Conservation (phyloP, 2,797 vertebrate genomes). For the Arctocebus calabarensis region DNA sequence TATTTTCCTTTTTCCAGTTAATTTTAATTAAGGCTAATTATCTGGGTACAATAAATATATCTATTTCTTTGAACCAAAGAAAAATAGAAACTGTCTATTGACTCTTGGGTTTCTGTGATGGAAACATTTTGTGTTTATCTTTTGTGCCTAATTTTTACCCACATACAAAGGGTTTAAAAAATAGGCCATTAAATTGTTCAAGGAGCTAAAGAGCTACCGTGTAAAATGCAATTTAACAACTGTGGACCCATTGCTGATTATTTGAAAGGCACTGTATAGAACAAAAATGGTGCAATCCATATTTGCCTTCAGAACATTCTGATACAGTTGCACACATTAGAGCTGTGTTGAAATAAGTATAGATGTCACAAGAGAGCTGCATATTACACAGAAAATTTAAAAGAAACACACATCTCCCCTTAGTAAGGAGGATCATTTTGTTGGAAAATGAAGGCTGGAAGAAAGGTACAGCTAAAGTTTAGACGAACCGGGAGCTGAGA, state of each 20-base stretch:
- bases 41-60: not conserved
- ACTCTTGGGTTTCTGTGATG: not conserved
- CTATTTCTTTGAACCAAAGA: not conserved
- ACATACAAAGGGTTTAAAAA: not conserved
- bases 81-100: constrained; percentile 29
- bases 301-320: not conserved
- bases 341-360: not conserved
- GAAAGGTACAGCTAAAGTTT: not conserved
- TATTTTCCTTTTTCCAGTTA: not conserved
- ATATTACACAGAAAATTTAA: not conserved
- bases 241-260: not conserved
- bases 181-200: not conserved
- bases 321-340: not conserved
- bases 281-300: not conserved
- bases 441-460: not conserved
- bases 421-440: not conserved
- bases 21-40: constrained; percentile 12
- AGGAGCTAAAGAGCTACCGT: not conserved
- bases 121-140: not conserved
- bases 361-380: not conserved
- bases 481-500: not conserved
- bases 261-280: not conserved
- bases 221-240: constrained; percentile 24
- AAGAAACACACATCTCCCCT: not conserved
- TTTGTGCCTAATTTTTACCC: not conserved